Evolutionary conservation across 2,888 invertebrate genomes (phyloP), one percentile per base, ranked within the genome.

Genomic region (Dicycla oo): DNA sequence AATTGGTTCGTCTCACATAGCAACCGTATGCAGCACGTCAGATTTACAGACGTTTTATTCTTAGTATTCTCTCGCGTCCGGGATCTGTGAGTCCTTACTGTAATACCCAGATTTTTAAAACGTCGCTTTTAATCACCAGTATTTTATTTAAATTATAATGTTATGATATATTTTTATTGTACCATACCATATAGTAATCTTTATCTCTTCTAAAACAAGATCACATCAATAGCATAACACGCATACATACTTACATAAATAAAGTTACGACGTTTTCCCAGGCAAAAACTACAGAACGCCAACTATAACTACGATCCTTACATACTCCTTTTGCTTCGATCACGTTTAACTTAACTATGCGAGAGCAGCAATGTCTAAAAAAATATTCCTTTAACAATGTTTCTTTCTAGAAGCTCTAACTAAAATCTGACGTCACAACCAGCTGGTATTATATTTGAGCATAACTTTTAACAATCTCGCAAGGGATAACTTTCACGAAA

Each of bases 381-480:
- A 69, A 45, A 38, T 45, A 60, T 11, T 51, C 0, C 5, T 4
- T 7, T n/a, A 8, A 51, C 0, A 4, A 43, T 30, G 0, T 30
- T 15, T 51, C 8, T 18, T 30, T 18, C 20, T 47, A 61, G 26
- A 34, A 23, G 3, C 38, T 67, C n/a, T 3, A 63, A 68, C 26
- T 40, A 54, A 58, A 61, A 38, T 60, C 20, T 64, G 61, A 67
- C 69, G 45, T 71, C 54, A 63, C 43, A 58, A 51, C 43, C 43
- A 38, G n/a, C 43, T 45, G 23, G 73, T 81, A 86, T 88, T 86
- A 85, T 88, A 86, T 86, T 84, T 81, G 75, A 73, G 80, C 77
- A 80, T 77, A 91, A 90, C 87, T 91, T 91, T 90, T 91, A 90
- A 91, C 90, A 90, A 91, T 88, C 88, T 88, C 77, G 73, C 75